phyloP scores from a whole-genome alignment of 2,888 invertebrate genomes.

The Oscheius sp. region DNA sequence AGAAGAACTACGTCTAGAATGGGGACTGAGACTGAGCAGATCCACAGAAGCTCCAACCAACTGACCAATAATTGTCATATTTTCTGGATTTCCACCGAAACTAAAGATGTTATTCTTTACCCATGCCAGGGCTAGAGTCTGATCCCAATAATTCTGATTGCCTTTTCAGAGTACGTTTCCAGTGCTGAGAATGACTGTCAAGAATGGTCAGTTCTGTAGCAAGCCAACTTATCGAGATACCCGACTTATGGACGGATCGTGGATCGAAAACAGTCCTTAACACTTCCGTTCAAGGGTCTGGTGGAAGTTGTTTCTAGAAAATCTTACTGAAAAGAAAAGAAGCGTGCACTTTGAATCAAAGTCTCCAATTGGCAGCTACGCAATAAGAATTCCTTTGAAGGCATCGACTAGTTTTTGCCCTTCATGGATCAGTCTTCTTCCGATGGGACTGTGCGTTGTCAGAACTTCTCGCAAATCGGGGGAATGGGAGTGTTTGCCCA shows the following conservation, averaged over 20 bases:
- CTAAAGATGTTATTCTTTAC: conserved; percentile 34
- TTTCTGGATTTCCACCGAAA: conserved; percentile 51
- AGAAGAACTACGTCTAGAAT: conserved; percentile 42
- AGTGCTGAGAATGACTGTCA: conserved; percentile 48
- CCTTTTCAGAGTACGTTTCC: conserved; percentile 54
- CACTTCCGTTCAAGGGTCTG: conserved; percentile 53
- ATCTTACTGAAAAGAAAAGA: no score
- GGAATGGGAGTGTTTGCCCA: no score
- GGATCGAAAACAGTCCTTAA: conserved; percentile 46
- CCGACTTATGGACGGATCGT: conserved; percentile 55
- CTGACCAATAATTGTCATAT: conserved; percentile 58
- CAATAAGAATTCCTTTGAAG: conserved; percentile 60
- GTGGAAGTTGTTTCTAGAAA: conserved; percentile 51
- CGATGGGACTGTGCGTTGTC: conserved; percentile 58
- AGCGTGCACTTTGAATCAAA: conserved; percentile 46
- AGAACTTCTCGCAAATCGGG: no score
- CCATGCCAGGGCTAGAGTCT: conserved; percentile 57
- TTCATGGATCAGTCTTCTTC: conserved; percentile 52
- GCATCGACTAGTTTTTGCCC: conserved; percentile 57
- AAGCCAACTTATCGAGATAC: conserved; percentile 40
- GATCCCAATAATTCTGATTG: conserved; percentile 54
- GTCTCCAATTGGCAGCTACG: conserved; percentile 55
- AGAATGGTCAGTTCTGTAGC: no score
- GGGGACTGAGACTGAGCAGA: conserved; percentile 51
- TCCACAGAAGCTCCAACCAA: conserved; percentile 54